Conservation (phyloP, 2,888 invertebrate genomes). For the Brassicogethes aeneus region DNA sequence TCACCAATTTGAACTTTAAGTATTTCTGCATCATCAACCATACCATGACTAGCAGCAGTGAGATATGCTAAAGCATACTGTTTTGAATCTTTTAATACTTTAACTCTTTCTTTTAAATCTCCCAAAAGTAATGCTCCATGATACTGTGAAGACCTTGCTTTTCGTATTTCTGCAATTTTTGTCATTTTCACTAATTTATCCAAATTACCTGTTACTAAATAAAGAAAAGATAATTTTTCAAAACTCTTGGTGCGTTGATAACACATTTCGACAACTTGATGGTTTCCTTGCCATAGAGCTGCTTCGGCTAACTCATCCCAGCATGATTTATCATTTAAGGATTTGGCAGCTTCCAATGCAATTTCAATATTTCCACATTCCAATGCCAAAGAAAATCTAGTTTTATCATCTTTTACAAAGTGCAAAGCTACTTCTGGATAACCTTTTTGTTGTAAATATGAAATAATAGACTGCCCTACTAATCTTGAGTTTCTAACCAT, state of each 20-base stretch:
- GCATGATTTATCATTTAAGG: conserved; percentile 85
- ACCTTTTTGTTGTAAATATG: conserved; percentile 97
- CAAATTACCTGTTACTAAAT: conserved; percentile 95
- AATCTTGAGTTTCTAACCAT: conserved; percentile 96
- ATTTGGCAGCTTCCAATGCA: conserved; percentile 91
- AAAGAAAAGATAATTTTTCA: conserved; percentile 95
- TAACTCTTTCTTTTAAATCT: conserved; percentile 82
- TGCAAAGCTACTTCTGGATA: conserved; percentile 98
- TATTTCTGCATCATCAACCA: conserved; percentile 68
- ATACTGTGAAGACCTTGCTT: conserved; percentile 94
- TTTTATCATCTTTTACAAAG: conserved; percentile 98
- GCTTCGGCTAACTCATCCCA: conserved; percentile 95
- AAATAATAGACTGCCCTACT: conserved; percentile 98
- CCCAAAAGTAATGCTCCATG: conserved; percentile 90
- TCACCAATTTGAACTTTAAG: conserved; percentile 55
- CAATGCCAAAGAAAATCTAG: conserved; percentile 86
- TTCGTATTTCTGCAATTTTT: conserved; percentile 97
- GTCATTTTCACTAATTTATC: conserved; percentile 98
- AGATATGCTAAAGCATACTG: conserved; percentile 82
- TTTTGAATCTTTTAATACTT: conserved; percentile 67
- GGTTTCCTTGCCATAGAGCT: conserved; percentile 88
- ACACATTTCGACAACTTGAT: conserved; percentile 92
- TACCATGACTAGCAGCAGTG: conserved; percentile 88
- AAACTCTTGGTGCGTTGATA: conserved; percentile 99
- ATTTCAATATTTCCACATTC: conserved; percentile 99